Conservation (phyloP, 2,797 vertebrate genomes). For the Chrosomus eos region DNA sequence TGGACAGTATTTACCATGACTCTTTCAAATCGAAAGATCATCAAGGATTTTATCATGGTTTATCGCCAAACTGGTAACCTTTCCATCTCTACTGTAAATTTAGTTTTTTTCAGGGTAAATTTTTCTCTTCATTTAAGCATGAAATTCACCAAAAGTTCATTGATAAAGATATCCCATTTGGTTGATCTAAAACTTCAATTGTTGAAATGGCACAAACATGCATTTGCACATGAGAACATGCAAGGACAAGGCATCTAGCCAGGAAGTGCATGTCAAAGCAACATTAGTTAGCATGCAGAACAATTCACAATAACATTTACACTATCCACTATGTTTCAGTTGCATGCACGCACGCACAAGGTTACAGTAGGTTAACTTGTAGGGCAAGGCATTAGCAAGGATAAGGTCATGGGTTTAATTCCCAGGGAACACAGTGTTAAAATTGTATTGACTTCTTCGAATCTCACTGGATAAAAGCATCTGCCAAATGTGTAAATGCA, state of each 20-base stretch:
- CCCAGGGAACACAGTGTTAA: background rate
- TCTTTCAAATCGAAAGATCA: no score
- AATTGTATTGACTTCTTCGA: no score
- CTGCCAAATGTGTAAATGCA: conserved; percentile 3
- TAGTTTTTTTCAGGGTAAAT: background rate
- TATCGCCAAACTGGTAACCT: background rate
- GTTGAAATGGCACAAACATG: background rate
- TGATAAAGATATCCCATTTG: conserved; percentile 16
- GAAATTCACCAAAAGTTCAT: conserved; percentile 13
- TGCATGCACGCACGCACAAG: background rate
- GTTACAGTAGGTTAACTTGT: background rate
- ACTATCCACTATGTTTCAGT: background rate
- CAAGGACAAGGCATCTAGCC: background rate
- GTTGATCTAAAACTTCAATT: conserved; percentile 14
- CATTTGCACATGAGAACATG: background rate
- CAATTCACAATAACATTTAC: background rate
- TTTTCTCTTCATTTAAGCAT: conserved; percentile 10
- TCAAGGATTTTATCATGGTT: background rate
- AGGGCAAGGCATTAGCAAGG: background rate
- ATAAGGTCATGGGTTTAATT: background rate
- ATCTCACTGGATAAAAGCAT: background rate
- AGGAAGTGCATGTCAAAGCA: background rate
- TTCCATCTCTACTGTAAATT: background rate
- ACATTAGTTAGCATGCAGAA: conserved; percentile 6
- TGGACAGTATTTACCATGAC: no score